These are phyloP conservation scores for Rhagophthalmus giganteus DNA, from an alignment of 2,888 invertebrate genomes.

Conservation along the genomic window DNA sequence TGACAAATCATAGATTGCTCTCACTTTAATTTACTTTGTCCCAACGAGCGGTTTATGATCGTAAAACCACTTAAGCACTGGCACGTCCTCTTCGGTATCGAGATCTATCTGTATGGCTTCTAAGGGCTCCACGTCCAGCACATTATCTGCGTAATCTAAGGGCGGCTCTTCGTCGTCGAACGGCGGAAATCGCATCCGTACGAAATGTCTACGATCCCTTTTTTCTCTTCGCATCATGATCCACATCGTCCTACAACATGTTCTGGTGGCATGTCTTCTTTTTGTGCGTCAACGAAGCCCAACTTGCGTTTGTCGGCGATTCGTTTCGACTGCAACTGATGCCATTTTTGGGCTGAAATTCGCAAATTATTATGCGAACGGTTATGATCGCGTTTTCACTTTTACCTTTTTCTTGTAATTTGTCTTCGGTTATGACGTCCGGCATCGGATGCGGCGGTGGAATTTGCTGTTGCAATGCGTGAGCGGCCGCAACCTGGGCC, in stretches of 20 bases:
- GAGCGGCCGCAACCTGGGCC: constrained; percentile 64
- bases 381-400: no score
- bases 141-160: constrained; percentile 98
- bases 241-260: constrained; percentile 97
- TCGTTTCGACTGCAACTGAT: constrained; percentile 96
- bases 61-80: constrained; percentile 96
- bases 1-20: neutral
- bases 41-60: constrained; percentile 96
- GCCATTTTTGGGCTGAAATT: constrained; percentile 88
- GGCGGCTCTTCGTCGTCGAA: constrained; percentile 99
- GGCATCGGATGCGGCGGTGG: constrained; percentile 71
- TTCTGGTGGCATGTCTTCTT: constrained; percentile 99
- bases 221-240: constrained; percentile 99
- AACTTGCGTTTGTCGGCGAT: constrained; percentile 98
- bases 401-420: constrained; percentile 89
- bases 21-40: constrained; percentile 65
- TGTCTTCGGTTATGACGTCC: constrained; percentile 88
- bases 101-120: constrained; percentile 99
- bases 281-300: constrained; percentile 98
- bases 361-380: no score
- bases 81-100: constrained; percentile 90
- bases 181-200: constrained; percentile 98
- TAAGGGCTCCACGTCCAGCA: constrained; percentile 96
- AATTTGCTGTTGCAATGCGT: constrained; percentile 60
- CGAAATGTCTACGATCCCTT: constrained; percentile 97